Evolutionary conservation across 2,888 invertebrate genomes (phyloP), one percentile per base, ranked within the genome.

Genomic region (Epinotia demarniana): DNA sequence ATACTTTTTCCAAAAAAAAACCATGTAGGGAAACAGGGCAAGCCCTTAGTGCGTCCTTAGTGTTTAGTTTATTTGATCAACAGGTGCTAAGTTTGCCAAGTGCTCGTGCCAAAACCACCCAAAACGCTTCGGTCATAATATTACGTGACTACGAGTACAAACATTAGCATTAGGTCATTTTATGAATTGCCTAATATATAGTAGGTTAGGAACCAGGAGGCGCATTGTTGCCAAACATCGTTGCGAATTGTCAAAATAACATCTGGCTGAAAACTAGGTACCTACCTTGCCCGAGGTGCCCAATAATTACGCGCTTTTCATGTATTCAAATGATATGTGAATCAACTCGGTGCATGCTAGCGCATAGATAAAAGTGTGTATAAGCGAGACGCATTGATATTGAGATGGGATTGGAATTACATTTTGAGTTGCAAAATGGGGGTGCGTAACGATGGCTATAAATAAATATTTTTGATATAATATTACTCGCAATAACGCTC

Each of bases 241-340:
- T 82, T 84, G 80, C 81, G 80, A 83, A 83, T 85, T 87, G 83
- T 84, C 83, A 86, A 87, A 87, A 87, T 85, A 85, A 86, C 87
- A 83, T 82, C 63, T 64, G 23, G 82, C 78, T 9, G 39, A 39
- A 9, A 39, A 39, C 8, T 33, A 33, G 8, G 6, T 33, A 33
- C 0, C 9, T 39, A 9, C 3, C 23, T 27, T 27, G 3, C 23
- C 53, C 43, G 12, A 12, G 12, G 43, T 3, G 43, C 1, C 13
- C 46, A 13, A 46, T 46, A 4, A 3, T 46, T 3, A 13, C 3
- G 13, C 46, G 46, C 4, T 46, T 46, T 46, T n/a, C 8, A n/a
- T 8, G 5, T 49, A 49, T 49, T 49, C 46, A 49, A 49, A 49
- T 49, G 13, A 49, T 49, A 49, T 5, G 49, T 16, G 16, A 3